phyloP scores from a whole-genome alignment of 2,888 invertebrate species.

The Gastracanthus pulcherrimus region DNA sequence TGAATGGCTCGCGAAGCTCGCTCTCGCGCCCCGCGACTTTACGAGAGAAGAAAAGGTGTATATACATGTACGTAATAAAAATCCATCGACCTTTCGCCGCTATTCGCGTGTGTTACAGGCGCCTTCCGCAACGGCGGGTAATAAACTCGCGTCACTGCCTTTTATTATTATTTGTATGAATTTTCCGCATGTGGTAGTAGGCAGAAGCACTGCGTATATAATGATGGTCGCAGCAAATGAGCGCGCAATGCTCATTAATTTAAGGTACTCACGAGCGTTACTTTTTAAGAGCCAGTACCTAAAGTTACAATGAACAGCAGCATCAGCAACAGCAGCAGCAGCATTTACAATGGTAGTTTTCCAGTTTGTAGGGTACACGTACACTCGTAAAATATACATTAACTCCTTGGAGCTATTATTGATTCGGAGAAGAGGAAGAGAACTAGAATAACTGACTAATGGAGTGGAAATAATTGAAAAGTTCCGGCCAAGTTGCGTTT shows the following conservation, averaged over 20 bases:
- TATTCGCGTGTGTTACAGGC: slow-evolving; percentile 19
- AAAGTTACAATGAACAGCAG: background rate
- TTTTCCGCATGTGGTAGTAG: background rate
- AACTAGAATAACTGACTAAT: slow-evolving; percentile 28
- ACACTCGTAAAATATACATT: slow-evolving; percentile 4
- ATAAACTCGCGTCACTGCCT: slow-evolving; percentile 11
- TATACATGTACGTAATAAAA: slow-evolving; percentile 40
- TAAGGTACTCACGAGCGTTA: background rate
- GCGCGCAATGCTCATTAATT: background rate
- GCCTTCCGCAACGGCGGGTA: slow-evolving; percentile 16
- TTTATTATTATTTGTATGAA: background rate
- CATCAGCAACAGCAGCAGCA: too few relatives aligned
- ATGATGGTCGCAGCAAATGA: background rate
- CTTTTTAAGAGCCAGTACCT: background rate
- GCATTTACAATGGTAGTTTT: background rate
- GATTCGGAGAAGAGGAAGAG: background rate
- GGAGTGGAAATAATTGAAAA: slow-evolving; percentile 39
- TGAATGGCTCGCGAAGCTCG: background rate
- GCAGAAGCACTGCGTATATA: background rate
- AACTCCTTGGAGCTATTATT: slow-evolving; percentile 8
- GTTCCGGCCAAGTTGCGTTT: slow-evolving; percentile 12
- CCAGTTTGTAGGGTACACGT: background rate
- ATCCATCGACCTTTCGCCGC: slow-evolving; percentile 44
- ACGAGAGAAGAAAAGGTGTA: slow-evolving; percentile 12
- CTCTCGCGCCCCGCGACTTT: background rate